Evolutionary conservation across 2,113 vertebrate species (phyloP).

Genomic region (Mionectes macconnelli): DNA sequence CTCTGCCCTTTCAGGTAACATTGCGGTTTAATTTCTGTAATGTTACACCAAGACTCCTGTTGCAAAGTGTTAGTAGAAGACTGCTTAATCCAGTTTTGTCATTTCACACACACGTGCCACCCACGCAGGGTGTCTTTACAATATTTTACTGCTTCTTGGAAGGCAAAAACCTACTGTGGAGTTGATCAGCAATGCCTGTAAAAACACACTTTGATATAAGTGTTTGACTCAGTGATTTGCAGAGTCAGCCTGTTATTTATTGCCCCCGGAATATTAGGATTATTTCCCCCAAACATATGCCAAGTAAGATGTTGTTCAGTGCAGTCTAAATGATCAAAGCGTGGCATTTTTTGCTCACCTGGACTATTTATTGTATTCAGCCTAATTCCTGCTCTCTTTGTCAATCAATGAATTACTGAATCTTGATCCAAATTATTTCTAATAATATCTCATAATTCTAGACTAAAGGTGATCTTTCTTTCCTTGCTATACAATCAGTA

Average conservation of each 20-base stretch:
- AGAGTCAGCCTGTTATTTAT: neutral
- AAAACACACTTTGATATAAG: neutral
- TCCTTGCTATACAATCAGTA: neutral
- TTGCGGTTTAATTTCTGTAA: neutral
- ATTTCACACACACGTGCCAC: neutral
- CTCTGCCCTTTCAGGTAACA: neutral
- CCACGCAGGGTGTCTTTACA: neutral
- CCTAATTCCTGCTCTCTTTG: neutral
- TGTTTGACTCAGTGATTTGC: neutral
- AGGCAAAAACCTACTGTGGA: neutral
- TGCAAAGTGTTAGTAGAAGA: neutral
- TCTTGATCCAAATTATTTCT: neutral
- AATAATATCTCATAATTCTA: neutral
- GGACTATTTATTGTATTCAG: neutral
- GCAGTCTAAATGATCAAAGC: neutral
- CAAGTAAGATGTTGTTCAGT: neutral
- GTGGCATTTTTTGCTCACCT: neutral
- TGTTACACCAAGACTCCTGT: neutral
- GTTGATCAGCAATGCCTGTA: neutral
- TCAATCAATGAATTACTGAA: neutral
- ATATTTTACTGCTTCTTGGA: neutral
- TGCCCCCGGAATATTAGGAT: neutral
- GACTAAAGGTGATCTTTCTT: neutral
- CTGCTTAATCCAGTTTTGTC: neutral
- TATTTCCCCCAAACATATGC: neutral